Conservation (phyloP, 2,797 vertebrate species). For the Liasis olivaceus region DNA sequence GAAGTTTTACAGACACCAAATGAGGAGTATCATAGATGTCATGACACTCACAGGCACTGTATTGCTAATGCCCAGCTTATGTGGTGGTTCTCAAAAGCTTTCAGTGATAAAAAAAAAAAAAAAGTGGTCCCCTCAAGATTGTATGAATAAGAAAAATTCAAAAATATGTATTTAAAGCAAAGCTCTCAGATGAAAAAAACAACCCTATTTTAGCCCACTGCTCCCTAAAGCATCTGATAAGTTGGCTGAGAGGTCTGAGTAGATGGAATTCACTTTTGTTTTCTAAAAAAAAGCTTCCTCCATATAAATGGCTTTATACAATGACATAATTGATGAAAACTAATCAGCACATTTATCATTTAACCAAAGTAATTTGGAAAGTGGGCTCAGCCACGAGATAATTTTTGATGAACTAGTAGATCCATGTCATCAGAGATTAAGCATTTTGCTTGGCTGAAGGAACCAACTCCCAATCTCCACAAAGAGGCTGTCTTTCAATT, state of each 20-base stretch:
- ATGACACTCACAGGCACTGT: not conserved
- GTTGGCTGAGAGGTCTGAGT: not conserved
- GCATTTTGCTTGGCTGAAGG: not conserved
- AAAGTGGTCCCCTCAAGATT: not conserved
- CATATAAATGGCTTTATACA: not conserved
- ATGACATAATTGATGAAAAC: not conserved
- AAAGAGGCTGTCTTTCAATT: not conserved
- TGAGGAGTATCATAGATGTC: not conserved
- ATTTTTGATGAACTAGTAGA: not conserved
- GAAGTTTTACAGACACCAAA: not conserved
- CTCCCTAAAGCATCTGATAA: not conserved
- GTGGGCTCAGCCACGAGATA: not conserved
- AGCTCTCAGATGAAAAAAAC: not conserved
- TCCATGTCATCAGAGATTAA: not conserved
- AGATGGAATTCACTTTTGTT: not conserved
- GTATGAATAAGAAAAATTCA: not conserved
- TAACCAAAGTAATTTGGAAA: not conserved
- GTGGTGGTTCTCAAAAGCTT: no score
- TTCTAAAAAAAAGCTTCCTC: not conserved
- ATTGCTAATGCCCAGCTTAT: no score
- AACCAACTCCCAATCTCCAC: not conserved
- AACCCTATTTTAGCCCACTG: not conserved
- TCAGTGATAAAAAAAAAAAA: no score
- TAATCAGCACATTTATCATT: not conserved
- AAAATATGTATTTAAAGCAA: not conserved